Base-by-base conservation (phyloP, 92 coral and sea anemone species). In the Siderastrea siderea region DNA sequence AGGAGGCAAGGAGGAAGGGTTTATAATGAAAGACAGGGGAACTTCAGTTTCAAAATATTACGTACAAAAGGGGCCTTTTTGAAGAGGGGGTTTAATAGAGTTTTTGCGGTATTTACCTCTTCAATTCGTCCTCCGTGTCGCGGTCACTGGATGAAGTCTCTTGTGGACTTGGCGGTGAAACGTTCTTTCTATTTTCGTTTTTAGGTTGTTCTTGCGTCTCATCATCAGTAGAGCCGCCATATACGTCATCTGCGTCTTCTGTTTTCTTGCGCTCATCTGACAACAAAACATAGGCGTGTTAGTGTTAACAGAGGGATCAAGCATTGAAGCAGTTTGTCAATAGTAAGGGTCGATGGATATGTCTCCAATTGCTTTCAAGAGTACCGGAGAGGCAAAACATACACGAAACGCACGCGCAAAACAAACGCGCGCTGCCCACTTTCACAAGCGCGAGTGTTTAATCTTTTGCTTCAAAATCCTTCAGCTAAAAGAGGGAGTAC, bases 51-150 rank as follows among this genome's bases (percentile, higher is more conserved):
- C 12, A 55, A 55, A 55, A 26, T 26, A 26, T 26, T 26, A 26
- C 38, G 38, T 26, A 26, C 38, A 26, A 26, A 26, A 26, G 38
- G 38, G 38, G 38, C 38, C 38, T 26, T 26, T 26, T 26, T 26
- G 38, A 26, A 26, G 38, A 26, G 38, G 38, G 38, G 38, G 38
- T 26, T 26, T 26, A 26, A 26, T 26, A 26, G 38, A 68, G 1
- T 68, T 16, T 10, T 14, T 38, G n/a, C 1, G 43, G 4, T 3
- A 2, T 50, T 53, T 62, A 88, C 98, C 93, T 87, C 73, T 91
- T 94, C 3, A 96, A 83, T 83, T 97, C 99, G 65, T 97, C 98
- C 70, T 95, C 99, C 0, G 99, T 97, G 87, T 97, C 99, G 52
- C 78, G 87, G 6, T 95, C 99, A 85, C 98, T 95, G 79, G 91